Evolutionary conservation across 2,113 vertebrate genomes (phyloP).

Genomic region (Tachycineta bicolor): DNA sequence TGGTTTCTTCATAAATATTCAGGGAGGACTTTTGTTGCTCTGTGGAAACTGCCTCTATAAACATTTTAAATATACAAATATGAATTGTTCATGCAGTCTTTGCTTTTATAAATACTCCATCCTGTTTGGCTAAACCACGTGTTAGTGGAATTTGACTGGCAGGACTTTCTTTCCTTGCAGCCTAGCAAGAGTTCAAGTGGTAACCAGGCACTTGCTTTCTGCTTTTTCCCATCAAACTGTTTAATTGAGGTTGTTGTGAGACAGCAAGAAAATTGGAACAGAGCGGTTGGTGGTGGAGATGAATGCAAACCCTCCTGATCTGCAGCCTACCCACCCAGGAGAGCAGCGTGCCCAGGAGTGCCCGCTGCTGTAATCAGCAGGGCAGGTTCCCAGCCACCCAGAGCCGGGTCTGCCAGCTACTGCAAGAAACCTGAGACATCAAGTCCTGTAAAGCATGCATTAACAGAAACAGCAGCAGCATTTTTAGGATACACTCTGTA

Average conservation of each 20-base stretch:
- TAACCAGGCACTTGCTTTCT: not conserved
- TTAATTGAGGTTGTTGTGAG: not conserved
- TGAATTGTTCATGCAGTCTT: not conserved
- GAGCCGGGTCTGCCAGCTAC: not conserved
- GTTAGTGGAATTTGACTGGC: not conserved
- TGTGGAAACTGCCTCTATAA: not conserved
- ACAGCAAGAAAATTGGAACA: not conserved
- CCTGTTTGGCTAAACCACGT: not conserved
- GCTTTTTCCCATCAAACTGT: not conserved
- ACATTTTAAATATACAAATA: not conserved
- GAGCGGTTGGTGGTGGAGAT: not conserved
- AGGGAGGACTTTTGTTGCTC: not conserved
- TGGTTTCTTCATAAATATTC: constrained; percentile 1
- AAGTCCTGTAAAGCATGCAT: not conserved
- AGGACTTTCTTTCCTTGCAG: not conserved
- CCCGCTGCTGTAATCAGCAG: not conserved
- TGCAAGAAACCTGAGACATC: not conserved
- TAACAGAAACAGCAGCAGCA: not conserved
- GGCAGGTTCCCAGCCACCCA: not conserved
- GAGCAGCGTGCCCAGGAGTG: rapidly evolving
- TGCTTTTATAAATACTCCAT: not conserved
- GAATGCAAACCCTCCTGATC: not conserved
- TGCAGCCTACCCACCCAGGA: not conserved
- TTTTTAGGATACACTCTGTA: not conserved
- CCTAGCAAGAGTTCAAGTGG: not conserved